Conservation (phyloP, 1,140 invertebrate genomes). For the Rhynchophorus ferrugineus region DNA sequence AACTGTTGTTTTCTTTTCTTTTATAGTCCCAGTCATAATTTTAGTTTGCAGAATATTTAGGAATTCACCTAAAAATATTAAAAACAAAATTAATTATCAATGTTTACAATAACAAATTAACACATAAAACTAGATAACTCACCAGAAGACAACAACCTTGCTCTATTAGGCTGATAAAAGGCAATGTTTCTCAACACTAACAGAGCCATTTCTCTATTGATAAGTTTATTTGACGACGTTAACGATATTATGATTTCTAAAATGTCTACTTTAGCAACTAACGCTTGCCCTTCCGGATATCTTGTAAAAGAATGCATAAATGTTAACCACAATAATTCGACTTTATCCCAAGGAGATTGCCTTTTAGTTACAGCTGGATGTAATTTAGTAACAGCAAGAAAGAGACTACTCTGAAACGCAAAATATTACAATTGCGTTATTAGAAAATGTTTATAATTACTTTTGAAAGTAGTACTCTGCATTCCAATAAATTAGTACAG, state of each 20-base stretch:
- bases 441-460: constrained; percentile 33
- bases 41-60: constrained; percentile 34
- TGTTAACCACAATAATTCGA: constrained; percentile 42
- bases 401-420: constrained; percentile 39
- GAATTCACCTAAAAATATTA: constrained; percentile 34
- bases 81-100: constrained; percentile 4
- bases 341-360: constrained; percentile 39
- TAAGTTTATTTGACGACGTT: constrained; percentile 21
- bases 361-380: constrained; percentile 42
- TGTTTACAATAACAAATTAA: background rate
- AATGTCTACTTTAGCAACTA: constrained; percentile 31
- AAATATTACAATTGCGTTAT: constrained; percentile 9
- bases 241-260: constrained; percentile 34
- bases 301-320: constrained; percentile 43
- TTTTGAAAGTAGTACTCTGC: constrained; percentile 46
- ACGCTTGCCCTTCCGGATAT: constrained; percentile 40
- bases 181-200: constrained; percentile 38
- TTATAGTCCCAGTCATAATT: constrained; percentile 29
- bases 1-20: constrained; percentile 37
- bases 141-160: constrained; percentile 38
- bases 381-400: constrained; percentile 40
- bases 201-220: constrained; percentile 32
- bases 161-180: constrained; percentile 38
- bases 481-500: constrained; percentile 44
- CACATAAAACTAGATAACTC: constrained; percentile 6